Percentiles rank a stretch among this genome's conserved stretches.
phyloP scores from a whole-genome alignment of 1,140 invertebrate species.

The Idris sp. region DNA sequence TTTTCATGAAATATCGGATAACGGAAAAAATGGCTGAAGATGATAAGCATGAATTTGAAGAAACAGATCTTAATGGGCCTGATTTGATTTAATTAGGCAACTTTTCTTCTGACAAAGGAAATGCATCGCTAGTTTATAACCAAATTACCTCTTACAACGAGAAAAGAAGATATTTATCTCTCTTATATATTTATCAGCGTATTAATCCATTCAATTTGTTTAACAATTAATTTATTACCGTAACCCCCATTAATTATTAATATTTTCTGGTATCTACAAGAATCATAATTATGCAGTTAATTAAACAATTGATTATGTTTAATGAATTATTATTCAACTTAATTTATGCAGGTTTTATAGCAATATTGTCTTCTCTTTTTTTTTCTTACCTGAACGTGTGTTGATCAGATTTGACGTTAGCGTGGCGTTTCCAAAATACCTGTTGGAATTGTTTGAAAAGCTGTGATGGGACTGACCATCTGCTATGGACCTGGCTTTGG shows the following conservation, averaged over 20 bases:
- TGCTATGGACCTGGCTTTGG: slow-evolving; percentile 82
- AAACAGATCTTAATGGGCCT: no score
- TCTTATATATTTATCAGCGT: no score
- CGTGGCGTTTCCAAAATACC: slow-evolving; percentile 84
- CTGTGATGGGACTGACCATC: slow-evolving; percentile 92
- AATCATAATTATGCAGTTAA: slow-evolving; percentile 8
- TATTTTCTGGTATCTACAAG: slow-evolving; percentile 1
- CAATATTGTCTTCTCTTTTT: no score
- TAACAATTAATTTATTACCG: not conserved
- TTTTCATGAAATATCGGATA: slow-evolving; percentile 28
- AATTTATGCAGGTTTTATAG: not conserved
- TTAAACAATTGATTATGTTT: not conserved
- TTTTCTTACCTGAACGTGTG: slow-evolving; percentile 85
- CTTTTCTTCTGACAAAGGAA: no score
- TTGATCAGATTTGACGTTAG: slow-evolving; percentile 87
- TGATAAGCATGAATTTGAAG: no score
- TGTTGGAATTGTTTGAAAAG: slow-evolving; percentile 87
- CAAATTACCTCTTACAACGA: no score
- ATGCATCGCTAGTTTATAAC: no score
- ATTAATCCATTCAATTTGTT: not conserved
- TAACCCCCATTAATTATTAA: not conserved
- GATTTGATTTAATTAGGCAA: no score
- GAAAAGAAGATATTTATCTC: no score
- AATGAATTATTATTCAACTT: not conserved
- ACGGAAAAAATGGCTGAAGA: no score